Evolutionary conservation across 2,888 invertebrate genomes (phyloP).

Genomic region (Odontomyia ornata): DNA sequence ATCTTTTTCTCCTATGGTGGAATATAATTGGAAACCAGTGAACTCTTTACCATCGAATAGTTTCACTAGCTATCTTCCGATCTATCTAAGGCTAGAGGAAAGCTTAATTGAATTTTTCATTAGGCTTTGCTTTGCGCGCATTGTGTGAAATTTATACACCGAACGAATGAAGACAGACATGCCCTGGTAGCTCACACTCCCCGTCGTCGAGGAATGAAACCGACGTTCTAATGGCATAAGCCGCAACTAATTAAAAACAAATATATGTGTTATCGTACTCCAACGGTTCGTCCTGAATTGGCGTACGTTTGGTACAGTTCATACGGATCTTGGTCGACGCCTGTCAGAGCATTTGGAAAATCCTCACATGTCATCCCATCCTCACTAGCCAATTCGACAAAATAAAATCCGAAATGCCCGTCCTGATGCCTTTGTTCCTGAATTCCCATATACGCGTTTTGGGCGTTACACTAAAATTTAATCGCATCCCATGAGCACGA

Average conservation of each 20-base stretch:
- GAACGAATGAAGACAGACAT: slow-evolving; percentile 34
- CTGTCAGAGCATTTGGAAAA: no score
- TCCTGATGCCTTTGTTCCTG: no score
- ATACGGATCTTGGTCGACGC: no score
- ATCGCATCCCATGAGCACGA: no score
- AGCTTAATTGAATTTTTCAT: slow-evolving; percentile 50
- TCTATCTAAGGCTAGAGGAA: neutral
- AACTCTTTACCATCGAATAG: neutral
- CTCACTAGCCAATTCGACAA: no score
- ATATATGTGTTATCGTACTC: slow-evolving; percentile 23
- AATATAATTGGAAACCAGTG: slow-evolving; percentile 26
- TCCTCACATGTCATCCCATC: no score
- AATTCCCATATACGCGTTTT: no score
- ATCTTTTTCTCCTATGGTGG: slow-evolving; percentile 17
- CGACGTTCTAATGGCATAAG: slow-evolving; percentile 44
- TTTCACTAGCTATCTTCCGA: neutral
- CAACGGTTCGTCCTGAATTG: neutral
- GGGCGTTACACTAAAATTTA: no score
- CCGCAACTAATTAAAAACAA: slow-evolving; percentile 50
- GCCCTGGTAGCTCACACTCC: neutral
- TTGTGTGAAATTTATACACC: slow-evolving; percentile 32
- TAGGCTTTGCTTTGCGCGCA: slow-evolving; percentile 44
- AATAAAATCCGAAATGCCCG: neutral
- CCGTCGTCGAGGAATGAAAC: neutral
- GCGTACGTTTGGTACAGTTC: neutral